Evolutionary conservation across 2,113 vertebrate species (phyloP), one percentile per base, ranked within the genome.

Genomic region (Xyrauchen texanus): DNA sequence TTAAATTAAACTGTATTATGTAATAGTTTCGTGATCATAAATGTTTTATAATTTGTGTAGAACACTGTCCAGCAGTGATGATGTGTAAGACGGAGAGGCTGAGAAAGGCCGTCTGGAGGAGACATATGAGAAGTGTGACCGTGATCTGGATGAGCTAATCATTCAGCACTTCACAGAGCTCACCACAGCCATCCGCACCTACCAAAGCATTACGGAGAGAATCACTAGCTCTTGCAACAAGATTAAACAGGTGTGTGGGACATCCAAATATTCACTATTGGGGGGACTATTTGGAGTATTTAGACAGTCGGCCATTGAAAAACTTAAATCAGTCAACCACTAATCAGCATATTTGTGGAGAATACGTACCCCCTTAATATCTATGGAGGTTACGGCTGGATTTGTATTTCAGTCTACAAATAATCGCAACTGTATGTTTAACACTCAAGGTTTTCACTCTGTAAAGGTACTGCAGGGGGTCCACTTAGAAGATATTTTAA

Each of bases 181-280:
- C 49, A 99, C 97, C 10, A 99, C 98, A 0, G 98, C 98, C 52
- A 99, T 99, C 86, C 92, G 95, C 87, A 99, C 97, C 0, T 99
- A 99, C 92, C 97, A 99, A 91, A 99, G 97, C 91, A 99, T 99
- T 92, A 99, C 98, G 0, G 98, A 99, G 88, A 96, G 97, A 78
- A 99, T 99, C 91, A 99, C 96, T 86, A 98, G 86, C 90, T 99
- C 98, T 0, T 94, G 97, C 51, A 98, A 98, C 88, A 99, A 98
- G 85, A 98, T 99, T 86, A 98, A 96, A 80, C 97, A 98, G 95
- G 98, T 98, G 3, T 70, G 52, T 2, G 11, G 5, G 13, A 58
- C 11, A 12, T 57, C 47, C 47, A 49, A 6, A 7, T 49, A 34
- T 34, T 34, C 21, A 34, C 21, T 34, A 34, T 34, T 34, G 21